A percentile compares a stretch with the other conserved stretches of the same genome.
Conservation (phyloP, 2,888 invertebrate genomes). For the Carcina quercana region DNA sequence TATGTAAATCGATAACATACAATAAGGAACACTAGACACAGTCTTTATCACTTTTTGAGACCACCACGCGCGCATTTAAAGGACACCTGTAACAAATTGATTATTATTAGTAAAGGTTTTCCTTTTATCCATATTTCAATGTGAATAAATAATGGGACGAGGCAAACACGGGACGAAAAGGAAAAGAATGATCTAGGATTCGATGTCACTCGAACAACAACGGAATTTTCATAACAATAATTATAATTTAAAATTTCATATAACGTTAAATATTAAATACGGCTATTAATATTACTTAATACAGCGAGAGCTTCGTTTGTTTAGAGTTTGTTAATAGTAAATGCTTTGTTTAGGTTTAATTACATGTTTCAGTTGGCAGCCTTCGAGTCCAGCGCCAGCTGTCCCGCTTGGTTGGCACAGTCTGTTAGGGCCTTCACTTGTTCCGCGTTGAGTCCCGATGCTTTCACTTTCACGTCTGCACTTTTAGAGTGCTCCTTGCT, state of each 20-base stretch:
- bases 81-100: constrained; percentile 62
- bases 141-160: background rate
- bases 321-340: background rate
- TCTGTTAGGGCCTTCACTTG: constrained; percentile 67
- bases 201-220: constrained; percentile 13
- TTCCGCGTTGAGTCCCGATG: constrained; percentile 56
- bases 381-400: constrained; percentile 64
- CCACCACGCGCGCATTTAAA: constrained; percentile 52
- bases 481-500: constrained; percentile 66
- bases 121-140: background rate
- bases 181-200: constrained; percentile 1
- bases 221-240: too few species aligned
- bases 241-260: too few species aligned
- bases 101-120: constrained; percentile 10
- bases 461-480: constrained; percentile 66
- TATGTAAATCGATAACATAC: constrained; percentile 32
- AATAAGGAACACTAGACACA: constrained; percentile 70
- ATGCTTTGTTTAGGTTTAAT: constrained; percentile 18
- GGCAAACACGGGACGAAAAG: background rate
- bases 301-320: too few species aligned
- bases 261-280: too few species aligned
- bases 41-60: constrained; percentile 70
- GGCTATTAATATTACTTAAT: too few species aligned
- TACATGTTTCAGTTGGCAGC: constrained; percentile 61
- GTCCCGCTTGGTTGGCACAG: constrained; percentile 65